These are phyloP conservation scores for Colostygia pectinataria DNA, from an alignment of 2,888 invertebrate genomes.

Conservation along the genomic window DNA sequence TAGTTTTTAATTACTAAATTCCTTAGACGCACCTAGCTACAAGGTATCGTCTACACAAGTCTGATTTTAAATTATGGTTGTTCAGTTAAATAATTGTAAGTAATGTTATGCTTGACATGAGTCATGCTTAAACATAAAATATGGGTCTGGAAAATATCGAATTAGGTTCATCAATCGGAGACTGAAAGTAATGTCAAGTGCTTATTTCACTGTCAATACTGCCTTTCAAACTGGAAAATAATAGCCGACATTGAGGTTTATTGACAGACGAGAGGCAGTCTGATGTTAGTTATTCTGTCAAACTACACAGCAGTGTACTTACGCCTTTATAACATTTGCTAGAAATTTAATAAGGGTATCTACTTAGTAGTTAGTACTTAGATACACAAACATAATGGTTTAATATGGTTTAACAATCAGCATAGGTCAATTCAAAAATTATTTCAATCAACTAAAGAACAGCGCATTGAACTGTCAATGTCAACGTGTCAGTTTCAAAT, in stretches of 20 bases:
- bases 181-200: slow-evolving; percentile 22
- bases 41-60: not conserved
- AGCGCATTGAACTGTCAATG: slow-evolving; percentile 12
- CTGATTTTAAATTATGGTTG: not conserved
- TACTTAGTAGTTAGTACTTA: no score
- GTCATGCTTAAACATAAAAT: slow-evolving; percentile 12
- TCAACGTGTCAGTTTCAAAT: slow-evolving; percentile 13
- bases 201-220: slow-evolving; percentile 26
- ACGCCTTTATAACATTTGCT: no score
- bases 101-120: slow-evolving; percentile 6
- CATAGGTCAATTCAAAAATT: no score
- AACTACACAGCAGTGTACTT: not conserved
- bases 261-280: slow-evolving; percentile 8
- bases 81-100: slow-evolving; percentile 2
- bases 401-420: no score
- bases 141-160: slow-evolving; percentile 9
- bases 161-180: slow-evolving; percentile 17
- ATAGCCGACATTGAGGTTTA: slow-evolving; percentile 10
- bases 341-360: no score
- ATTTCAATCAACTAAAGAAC: not conserved
- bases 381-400: no score
- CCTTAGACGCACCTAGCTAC: not conserved
- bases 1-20: slow-evolving; percentile 11
- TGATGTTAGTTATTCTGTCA: slow-evolving; percentile 7
- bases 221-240: slow-evolving; percentile 19